These are phyloP conservation scores for Patella depressa DNA, from an alignment of 2,888 invertebrate species.

Conservation along the genomic window DNA sequence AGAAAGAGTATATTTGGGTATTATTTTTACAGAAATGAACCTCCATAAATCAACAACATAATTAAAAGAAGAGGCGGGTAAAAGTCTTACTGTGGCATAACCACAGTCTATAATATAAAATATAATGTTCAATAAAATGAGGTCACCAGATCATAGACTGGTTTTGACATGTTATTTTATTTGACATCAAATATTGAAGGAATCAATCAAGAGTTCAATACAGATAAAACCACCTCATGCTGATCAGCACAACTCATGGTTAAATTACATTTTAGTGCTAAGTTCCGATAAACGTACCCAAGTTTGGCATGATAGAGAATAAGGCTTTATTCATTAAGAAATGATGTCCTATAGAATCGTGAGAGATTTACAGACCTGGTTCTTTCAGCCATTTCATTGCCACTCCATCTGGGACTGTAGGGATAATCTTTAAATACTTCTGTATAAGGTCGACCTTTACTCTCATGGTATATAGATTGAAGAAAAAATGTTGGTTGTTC, in stretches of 20 bases:
- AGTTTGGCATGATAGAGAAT: too few relatives aligned
- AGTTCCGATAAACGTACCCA: too few relatives aligned
- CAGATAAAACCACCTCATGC: background rate
- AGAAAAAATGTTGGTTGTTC: conserved; percentile 69
- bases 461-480: conserved; percentile 71
- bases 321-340: background rate
- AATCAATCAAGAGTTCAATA: background rate
- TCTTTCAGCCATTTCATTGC: conserved; percentile 70
- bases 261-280: background rate
- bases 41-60: background rate
- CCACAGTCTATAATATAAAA: background rate
- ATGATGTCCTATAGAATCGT: background rate
- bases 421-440: conserved; percentile 64
- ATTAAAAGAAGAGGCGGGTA: background rate
- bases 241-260: background rate
- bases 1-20: background rate
- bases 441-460: conserved; percentile 71
- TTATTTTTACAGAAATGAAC: background rate
- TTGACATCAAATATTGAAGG: background rate
- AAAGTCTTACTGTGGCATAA: background rate
- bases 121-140: background rate
- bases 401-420: conserved; percentile 71
- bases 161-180: background rate
- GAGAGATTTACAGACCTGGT: conserved; percentile 49
- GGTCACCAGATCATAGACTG: too few relatives aligned